These are phyloP conservation scores for Dolichomitus sp. DNA, from an alignment of 2,888 invertebrate species.

Conservation along the genomic window DNA sequence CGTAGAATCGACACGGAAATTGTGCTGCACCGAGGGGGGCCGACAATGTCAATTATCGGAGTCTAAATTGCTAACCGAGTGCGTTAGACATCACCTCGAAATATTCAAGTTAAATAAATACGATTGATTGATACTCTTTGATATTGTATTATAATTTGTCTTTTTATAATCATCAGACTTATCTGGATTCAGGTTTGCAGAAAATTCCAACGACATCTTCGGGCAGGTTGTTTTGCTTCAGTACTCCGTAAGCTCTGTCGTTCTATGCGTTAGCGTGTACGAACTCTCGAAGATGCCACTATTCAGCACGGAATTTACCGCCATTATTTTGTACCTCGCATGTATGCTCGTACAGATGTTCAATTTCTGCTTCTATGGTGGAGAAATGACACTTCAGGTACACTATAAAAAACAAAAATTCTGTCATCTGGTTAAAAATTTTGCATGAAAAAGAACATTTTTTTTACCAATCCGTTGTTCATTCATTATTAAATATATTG, in stretches of 20 bases:
- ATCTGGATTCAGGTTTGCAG: slow-evolving; percentile 62
- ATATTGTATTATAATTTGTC: not conserved
- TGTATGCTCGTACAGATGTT: slow-evolving; percentile 74
- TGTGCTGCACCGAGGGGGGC: not conserved
- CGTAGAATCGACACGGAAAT: slow-evolving; percentile 46
- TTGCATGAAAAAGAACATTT: too few species aligned
- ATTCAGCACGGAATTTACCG: slow-evolving; percentile 65
- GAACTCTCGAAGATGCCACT: slow-evolving; percentile 67
- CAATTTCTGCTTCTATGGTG: slow-evolving; percentile 65
- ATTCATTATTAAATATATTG: too few species aligned
- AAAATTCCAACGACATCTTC: slow-evolving; percentile 66
- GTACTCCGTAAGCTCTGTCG: slow-evolving; percentile 69
- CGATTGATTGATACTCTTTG: not conserved
- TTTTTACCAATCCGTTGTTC: too few species aligned
- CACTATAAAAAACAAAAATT: not conserved
- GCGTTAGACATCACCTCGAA: slow-evolving; percentile 63
- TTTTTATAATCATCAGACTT: slow-evolving; percentile 42
- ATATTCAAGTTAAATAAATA: slow-evolving; percentile 58
- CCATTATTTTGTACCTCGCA: slow-evolving; percentile 64
- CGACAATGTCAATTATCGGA: slow-evolving; percentile 22
- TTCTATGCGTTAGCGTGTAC: slow-evolving; percentile 73
- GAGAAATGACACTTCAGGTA: slow-evolving; percentile 67
- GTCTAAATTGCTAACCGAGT: slow-evolving; percentile 47
- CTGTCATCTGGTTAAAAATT: too few species aligned
- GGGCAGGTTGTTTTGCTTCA: slow-evolving; percentile 67